Evolutionary conservation across 2,888 invertebrate genomes (phyloP).

Genomic region (Xestia c-nigrum): DNA sequence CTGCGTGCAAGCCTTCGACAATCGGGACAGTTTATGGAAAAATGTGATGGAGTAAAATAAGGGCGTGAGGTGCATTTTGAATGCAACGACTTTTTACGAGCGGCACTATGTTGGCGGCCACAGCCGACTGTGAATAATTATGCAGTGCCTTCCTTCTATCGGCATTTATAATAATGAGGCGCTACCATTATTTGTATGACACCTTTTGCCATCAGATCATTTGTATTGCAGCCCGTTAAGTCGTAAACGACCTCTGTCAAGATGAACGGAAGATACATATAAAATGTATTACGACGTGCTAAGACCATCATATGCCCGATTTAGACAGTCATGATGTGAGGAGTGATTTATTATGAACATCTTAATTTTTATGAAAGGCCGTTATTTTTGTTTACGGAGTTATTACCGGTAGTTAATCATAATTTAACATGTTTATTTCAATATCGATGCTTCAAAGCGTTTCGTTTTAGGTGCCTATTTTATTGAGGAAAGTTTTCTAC

Average conservation of each 20-base stretch:
- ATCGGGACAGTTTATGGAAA: constrained; percentile 20
- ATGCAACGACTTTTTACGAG: constrained; percentile 30
- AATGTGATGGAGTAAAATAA: constrained; percentile 26
- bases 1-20: constrained; percentile 40
- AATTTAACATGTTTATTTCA: constrained; percentile 35
- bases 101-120: constrained; percentile 1
- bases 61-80: constrained; percentile 16
- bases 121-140: constrained; percentile 1
- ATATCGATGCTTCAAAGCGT: constrained; percentile 40
- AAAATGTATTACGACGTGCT: constrained; percentile 46
- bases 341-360: constrained; percentile 52
- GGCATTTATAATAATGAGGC: constrained; percentile 27
- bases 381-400: constrained; percentile 46
- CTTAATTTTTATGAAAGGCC: constrained; percentile 53
- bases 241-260: constrained; percentile 45
- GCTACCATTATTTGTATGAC: constrained; percentile 41
- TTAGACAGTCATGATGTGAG: constrained; percentile 39
- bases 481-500: neutral
- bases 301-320: constrained; percentile 45
- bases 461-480: constrained; percentile 7
- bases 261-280: constrained; percentile 51
- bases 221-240: constrained; percentile 33
- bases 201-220: constrained; percentile 35
- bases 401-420: constrained; percentile 57
- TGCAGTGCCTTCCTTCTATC: constrained; percentile 23